These are phyloP conservation scores for Turritopsis dohrnii DNA, from an alignment of 30 jellyfish, hydroid and myxozoan species.

Conservation along the genomic window DNA sequence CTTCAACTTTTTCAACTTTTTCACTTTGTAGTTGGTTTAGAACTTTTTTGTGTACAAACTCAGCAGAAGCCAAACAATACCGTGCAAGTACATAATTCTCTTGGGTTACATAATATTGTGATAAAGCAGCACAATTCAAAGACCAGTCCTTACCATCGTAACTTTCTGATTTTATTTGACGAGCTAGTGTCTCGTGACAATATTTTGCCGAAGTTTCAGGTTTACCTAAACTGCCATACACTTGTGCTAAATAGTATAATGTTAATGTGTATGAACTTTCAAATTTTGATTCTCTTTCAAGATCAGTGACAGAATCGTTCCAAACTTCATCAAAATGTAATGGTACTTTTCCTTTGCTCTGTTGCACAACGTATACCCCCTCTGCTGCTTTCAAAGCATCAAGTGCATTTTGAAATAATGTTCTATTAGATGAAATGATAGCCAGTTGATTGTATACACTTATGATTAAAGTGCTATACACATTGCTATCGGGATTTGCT, in stretches of 20 bases:
- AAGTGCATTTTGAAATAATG: conserved; percentile 49
- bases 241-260: conserved; percentile 77
- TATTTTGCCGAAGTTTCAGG: conserved; percentile 68
- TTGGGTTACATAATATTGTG: conserved; percentile 72
- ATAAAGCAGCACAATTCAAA: conserved; percentile 77
- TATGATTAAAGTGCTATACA: conserved; percentile 27
- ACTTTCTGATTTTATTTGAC: conserved; percentile 69
- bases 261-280: conserved; percentile 77
- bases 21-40: not conserved
- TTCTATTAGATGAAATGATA: conserved; percentile 62
- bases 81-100: conserved; percentile 62
- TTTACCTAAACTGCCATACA: conserved; percentile 47
- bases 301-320: conserved; percentile 9
- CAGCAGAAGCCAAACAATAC: conserved; percentile 82
- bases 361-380: conserved; percentile 20
- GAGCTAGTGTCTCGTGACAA: conserved; percentile 66
- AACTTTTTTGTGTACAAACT: conserved; percentile 30
- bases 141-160: conserved; percentile 90
- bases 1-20: no score
- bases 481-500: not conserved
- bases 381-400: conserved; percentile 54
- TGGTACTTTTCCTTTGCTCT: conserved; percentile 36
- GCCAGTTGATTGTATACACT: conserved; percentile 72
- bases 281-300: conserved; percentile 47
- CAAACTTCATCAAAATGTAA: conserved; percentile 39